Evolutionary conservation across 2,888 invertebrate species (phyloP).

Genomic region (Zaprionus obscuricornis): DNA sequence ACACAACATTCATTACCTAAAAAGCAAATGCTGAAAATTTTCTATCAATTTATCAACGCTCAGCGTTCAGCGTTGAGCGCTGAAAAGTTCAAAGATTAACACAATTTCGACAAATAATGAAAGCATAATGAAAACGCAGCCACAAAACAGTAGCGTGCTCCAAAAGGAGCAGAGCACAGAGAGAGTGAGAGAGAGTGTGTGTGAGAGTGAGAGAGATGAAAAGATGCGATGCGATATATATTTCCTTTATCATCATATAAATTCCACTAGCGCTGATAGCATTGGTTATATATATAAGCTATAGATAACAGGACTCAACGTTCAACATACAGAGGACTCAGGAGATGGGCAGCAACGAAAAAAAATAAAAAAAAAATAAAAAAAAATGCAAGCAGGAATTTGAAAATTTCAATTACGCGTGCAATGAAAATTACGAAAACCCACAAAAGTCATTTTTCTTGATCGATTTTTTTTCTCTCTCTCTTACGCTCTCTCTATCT

Average conservation of each 20-base stretch:
- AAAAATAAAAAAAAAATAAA: conserved; percentile 5
- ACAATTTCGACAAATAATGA: conserved; percentile 75
- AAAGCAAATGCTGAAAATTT: conserved; percentile 41
- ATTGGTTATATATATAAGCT: conserved; percentile 56
- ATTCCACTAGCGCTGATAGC: conserved; percentile 57
- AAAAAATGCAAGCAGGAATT: conserved; percentile 77
- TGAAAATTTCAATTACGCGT: conserved; percentile 81
- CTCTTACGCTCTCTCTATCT: neutral
- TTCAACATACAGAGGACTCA: too few species aligned
- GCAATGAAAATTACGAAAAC: conserved; percentile 80
- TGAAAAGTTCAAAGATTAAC: conserved; percentile 65
- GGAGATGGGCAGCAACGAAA: conserved; percentile 16
- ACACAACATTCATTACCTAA: neutral
- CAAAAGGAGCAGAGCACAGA: conserved; percentile 10
- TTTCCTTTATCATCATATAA: conserved; percentile 74
- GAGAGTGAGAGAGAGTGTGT: too few species aligned
- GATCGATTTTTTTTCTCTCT: conserved; percentile 70
- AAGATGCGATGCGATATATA: too few species aligned
- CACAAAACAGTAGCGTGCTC: conserved; percentile 14
- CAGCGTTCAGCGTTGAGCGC: conserved; percentile 11
- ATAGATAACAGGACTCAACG: conserved; percentile 13
- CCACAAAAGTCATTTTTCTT: conserved; percentile 80
- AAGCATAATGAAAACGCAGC: conserved; percentile 63
- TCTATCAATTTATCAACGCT: conserved; percentile 54
- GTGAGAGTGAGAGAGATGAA: too few species aligned